These are phyloP conservation scores for Eucera pruinosa DNA, from an alignment of 2,888 invertebrate genomes.

Conservation along the genomic window DNA sequence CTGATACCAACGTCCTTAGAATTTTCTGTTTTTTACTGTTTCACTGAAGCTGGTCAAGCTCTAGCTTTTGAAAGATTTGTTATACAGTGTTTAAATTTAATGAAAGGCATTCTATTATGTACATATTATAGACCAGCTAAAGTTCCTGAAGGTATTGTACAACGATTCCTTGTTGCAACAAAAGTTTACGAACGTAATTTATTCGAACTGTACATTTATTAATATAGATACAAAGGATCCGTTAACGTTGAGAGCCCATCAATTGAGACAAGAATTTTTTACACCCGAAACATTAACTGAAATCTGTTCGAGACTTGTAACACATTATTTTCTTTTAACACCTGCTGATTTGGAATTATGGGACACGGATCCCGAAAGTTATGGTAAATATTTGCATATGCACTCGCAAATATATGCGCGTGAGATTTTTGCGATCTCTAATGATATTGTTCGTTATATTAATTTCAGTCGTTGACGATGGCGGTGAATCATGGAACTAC, in stretches of 20 bases:
- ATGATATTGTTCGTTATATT: slow-evolving; percentile 1
- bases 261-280: slow-evolving; percentile 91
- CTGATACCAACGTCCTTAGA: slow-evolving; percentile 92
- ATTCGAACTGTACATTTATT: slow-evolving; percentile 11
- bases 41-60: slow-evolving; percentile 92
- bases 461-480: slow-evolving; percentile 88
- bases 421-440: not conserved
- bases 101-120: slow-evolving; percentile 93
- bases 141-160: slow-evolving; percentile 48
- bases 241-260: slow-evolving; percentile 87
- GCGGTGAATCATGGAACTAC: slow-evolving; percentile 97
- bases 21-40: slow-evolving; percentile 93
- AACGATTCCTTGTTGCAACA: slow-evolving; percentile 50
- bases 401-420: too few relatives aligned
- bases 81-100: slow-evolving; percentile 95
- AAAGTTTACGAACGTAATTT: not conserved
- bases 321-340: slow-evolving; percentile 94
- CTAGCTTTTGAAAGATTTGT: slow-evolving; percentile 93
- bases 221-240: slow-evolving; percentile 80
- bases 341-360: slow-evolving; percentile 93
- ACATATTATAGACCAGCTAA: slow-evolving; percentile 88
- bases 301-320: slow-evolving; percentile 93
- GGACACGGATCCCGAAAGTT: slow-evolving; percentile 96
- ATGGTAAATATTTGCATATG: slow-evolving; percentile 86
- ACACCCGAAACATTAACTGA: slow-evolving; percentile 90